These are phyloP conservation scores for Neofelis nebulosa DNA, from an alignment of 2,113 vertebrate species.

Conservation along the genomic window DNA sequence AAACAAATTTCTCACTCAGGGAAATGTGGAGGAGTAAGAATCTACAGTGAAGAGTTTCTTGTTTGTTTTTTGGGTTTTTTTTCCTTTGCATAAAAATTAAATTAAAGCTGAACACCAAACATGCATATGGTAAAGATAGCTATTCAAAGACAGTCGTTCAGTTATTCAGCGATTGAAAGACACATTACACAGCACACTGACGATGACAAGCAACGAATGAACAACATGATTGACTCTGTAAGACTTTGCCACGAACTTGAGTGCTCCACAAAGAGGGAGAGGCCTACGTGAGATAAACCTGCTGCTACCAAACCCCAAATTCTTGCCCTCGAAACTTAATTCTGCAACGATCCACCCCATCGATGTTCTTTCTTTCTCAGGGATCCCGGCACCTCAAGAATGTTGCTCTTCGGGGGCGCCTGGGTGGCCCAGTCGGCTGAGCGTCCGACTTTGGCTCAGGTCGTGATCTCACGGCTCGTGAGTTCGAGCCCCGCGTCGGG, in stretches of 20 bases:
- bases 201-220: fast-evolving
- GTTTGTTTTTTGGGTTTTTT: neutral
- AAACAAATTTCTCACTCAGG: neutral
- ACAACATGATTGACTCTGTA: fast-evolving
- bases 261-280: neutral
- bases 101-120: neutral
- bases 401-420: neutral
- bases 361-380: neutral
- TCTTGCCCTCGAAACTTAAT: neutral
- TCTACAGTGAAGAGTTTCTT: neutral
- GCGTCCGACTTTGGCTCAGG: no score
- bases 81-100: neutral
- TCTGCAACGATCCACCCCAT: fast-evolving
- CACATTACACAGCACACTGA: fast-evolving
- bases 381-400: neutral
- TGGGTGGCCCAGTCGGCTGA: no score
- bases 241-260: neutral
- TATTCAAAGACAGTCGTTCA: neutral
- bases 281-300: fast-evolving
- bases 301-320: fast-evolving
- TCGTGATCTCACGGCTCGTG: no score
- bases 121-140: neutral
- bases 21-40: neutral
- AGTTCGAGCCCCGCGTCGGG: no score
- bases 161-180: neutral